Conservation (phyloP, 2,113 vertebrate genomes). For the Halichoerus grypus region DNA sequence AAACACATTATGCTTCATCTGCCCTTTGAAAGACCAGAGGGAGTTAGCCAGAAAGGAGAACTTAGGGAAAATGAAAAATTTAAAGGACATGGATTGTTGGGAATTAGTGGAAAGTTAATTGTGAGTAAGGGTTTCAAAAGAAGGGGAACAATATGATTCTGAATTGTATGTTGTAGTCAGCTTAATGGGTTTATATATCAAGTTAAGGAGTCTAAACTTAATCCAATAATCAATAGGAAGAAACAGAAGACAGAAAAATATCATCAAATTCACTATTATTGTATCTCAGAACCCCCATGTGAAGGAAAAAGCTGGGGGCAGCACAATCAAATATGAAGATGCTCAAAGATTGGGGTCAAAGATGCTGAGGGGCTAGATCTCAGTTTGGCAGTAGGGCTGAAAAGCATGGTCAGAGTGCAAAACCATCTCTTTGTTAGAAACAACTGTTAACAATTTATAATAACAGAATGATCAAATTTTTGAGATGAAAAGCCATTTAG, state of each 20-base stretch:
- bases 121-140: neutral
- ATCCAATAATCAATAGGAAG: neutral
- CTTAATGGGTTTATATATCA: neutral
- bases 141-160: neutral
- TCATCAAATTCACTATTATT: neutral
- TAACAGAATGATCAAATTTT: neutral
- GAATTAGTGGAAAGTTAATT: neutral
- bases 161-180: neutral
- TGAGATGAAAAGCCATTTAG: neutral
- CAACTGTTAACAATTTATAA: neutral
- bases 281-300: neutral
- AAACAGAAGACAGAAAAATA: neutral
- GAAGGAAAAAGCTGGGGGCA: neutral
- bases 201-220: neutral
- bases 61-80: neutral
- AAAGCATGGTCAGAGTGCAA: neutral
- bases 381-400: neutral
- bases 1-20: neutral
- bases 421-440: neutral
- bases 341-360: neutral
- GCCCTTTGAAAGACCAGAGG: neutral
- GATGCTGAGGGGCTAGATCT: too few species aligned
- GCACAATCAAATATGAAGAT: neutral
- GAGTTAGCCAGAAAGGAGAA: neutral
- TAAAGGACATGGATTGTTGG: neutral